These are phyloP conservation scores for Caracal caracal DNA, from an alignment of 2,113 vertebrate genomes.

Conservation along the genomic window DNA sequence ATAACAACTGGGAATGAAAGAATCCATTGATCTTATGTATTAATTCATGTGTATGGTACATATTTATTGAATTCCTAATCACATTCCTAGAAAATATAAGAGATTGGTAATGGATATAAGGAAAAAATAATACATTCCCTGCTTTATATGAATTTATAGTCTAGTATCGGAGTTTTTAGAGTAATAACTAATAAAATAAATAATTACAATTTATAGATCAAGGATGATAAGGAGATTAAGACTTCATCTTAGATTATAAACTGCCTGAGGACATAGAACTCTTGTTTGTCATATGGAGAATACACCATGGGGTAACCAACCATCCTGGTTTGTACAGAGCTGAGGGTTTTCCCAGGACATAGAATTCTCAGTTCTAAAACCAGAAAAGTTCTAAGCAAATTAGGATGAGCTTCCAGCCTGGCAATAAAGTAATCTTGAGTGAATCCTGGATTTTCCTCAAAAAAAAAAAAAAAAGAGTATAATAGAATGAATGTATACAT, in stretches of 20 bases:
- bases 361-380: neutral
- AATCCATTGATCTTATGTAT: neutral
- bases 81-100: neutral
- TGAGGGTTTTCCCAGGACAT: neutral
- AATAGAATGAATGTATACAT: neutral
- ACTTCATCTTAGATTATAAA: neutral
- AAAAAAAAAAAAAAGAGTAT: neutral
- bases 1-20: slow-evolving; percentile 20
- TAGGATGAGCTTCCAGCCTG: neutral
- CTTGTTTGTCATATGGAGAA: neutral
- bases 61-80: neutral
- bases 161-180: neutral
- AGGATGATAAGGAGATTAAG: neutral
- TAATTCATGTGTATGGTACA: neutral
- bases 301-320: neutral
- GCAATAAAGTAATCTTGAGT: neutral
- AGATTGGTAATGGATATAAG: neutral
- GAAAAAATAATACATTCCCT: neutral
- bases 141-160: neutral
- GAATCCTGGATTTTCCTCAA: neutral
- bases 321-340: neutral
- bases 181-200: neutral
- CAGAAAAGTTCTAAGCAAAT: neutral
- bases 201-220: neutral
- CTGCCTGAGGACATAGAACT: neutral